Evolutionary conservation across 2,888 invertebrate species (phyloP).

Genomic region (Pollenia labialis): DNA sequence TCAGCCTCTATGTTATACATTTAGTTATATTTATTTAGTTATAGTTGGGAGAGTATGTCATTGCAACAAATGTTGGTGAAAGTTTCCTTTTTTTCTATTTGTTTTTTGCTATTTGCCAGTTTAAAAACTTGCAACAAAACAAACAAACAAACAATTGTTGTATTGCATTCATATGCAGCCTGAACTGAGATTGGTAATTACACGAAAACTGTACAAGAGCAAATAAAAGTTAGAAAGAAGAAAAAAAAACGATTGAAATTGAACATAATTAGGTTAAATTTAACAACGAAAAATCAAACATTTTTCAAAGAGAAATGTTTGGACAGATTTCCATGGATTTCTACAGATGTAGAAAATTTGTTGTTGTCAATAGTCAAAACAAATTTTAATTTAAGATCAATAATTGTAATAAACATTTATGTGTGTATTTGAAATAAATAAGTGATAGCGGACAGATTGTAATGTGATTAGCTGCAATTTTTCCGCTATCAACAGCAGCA

Average conservation of each 20-base stretch:
- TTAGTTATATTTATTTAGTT: constrained; percentile 48
- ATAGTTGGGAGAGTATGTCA: constrained; percentile 62
- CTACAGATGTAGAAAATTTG: constrained; percentile 21
- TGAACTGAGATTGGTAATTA: constrained; percentile 59
- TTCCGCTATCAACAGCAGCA: too few species aligned
- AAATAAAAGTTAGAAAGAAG: neutral
- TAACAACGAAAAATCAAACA: constrained; percentile 60
- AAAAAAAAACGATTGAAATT: constrained; percentile 40
- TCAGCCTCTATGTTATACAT: constrained; percentile 42
- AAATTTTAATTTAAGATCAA: neutral
- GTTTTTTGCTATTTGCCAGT: constrained; percentile 17
- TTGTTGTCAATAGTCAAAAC: neutral
- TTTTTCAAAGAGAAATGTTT: constrained; percentile 46
- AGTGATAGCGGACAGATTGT: neutral
- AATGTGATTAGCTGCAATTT: neutral
- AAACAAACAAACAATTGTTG: constrained; percentile 41
- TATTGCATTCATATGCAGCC: constrained; percentile 34
- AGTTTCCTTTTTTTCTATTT: constrained; percentile 49
- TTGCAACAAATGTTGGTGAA: constrained; percentile 69
- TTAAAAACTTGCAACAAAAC: constrained; percentile 44
- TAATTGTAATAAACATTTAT: neutral
- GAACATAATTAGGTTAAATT: constrained; percentile 68
- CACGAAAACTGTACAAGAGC: constrained; percentile 48
- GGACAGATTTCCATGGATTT: neutral
- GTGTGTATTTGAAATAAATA: neutral